Conservation (phyloP, 1,140 invertebrate genomes). For the Calycopis cecrops region DNA sequence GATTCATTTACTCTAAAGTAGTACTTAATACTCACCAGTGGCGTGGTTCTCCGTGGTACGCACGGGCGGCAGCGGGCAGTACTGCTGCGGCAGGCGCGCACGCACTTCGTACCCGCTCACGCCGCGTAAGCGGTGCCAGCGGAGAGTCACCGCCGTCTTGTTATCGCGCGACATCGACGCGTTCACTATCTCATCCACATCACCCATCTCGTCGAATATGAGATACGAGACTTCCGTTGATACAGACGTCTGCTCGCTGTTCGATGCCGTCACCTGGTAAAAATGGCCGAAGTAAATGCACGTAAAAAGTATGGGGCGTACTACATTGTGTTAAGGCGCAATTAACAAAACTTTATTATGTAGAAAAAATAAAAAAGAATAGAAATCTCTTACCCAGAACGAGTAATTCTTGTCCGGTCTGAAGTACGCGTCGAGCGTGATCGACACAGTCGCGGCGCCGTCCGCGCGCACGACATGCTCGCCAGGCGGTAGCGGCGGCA, state of each 20-base stretch:
- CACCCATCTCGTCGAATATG: slow-evolving; percentile 77
- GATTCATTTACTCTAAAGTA: neutral
- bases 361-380: slow-evolving; percentile 7
- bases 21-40: slow-evolving; percentile 25
- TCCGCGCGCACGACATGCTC: slow-evolving; percentile 34
- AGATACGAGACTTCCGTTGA: slow-evolving; percentile 76
- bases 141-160: slow-evolving; percentile 73
- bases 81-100: slow-evolving; percentile 65
- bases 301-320: no score
- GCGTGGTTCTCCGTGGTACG: slow-evolving; percentile 60
- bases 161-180: slow-evolving; percentile 70
- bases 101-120: slow-evolving; percentile 79
- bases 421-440: slow-evolving; percentile 77
- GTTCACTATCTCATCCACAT: slow-evolving; percentile 77
- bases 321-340: no score
- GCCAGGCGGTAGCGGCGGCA: slow-evolving; percentile 71
- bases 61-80: slow-evolving; percentile 64
- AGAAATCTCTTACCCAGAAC: slow-evolving; percentile 79
- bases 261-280: slow-evolving; percentile 80
- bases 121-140: slow-evolving; percentile 77
- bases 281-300: neutral
- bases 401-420: slow-evolving; percentile 79
- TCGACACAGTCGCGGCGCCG: slow-evolving; percentile 69
- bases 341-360: no score
- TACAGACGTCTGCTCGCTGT: slow-evolving; percentile 76